Percentiles rank a stretch among this genome's conserved stretches.
Conservation (phyloP, 2,888 invertebrate species). For the Lithophane semibrunnea region DNA sequence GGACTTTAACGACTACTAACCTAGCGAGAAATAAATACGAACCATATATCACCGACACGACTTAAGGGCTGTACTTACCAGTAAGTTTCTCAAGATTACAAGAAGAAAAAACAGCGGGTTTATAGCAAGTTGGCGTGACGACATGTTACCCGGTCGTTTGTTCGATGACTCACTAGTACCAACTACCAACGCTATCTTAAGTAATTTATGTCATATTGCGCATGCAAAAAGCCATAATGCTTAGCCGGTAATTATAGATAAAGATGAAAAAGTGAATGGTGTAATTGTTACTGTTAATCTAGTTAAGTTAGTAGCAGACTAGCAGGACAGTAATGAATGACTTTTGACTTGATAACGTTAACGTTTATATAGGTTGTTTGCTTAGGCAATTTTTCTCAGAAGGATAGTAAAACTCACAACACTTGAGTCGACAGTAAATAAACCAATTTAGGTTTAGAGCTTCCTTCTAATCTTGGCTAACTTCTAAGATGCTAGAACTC, state of each 20-base stretch:
- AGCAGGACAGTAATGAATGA: not conserved
- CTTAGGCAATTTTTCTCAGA: not conserved
- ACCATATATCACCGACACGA: conserved; percentile 37
- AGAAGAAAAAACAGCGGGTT: conserved; percentile 19
- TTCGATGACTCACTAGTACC: conserved; percentile 57
- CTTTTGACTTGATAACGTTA: conserved; percentile 14
- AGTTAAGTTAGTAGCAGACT: conserved; percentile 6
- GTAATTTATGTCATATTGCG: conserved; percentile 64
- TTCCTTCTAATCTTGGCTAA: not conserved
- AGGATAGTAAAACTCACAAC: not conserved
- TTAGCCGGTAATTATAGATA: conserved; percentile 57
- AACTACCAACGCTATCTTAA: conserved; percentile 44
- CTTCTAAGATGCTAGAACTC: not conserved
- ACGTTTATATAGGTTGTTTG: not conserved
- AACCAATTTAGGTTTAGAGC: not conserved
- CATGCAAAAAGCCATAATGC: conserved; percentile 57
- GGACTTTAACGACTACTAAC: conserved; percentile 22
- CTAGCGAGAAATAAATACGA: conserved; percentile 26
- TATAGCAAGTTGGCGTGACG: conserved; percentile 61
- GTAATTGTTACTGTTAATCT: conserved; percentile 43
- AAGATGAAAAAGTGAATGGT: conserved; percentile 57
- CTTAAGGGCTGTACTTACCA: conserved; percentile 34
- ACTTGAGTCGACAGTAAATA: not conserved
- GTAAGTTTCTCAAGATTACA: conserved; percentile 46
- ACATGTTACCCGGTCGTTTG: conserved; percentile 62